These are phyloP conservation scores for Eueremaeus valkanovi DNA, from an alignment of 2,888 invertebrate species.

Conservation along the genomic window DNA sequence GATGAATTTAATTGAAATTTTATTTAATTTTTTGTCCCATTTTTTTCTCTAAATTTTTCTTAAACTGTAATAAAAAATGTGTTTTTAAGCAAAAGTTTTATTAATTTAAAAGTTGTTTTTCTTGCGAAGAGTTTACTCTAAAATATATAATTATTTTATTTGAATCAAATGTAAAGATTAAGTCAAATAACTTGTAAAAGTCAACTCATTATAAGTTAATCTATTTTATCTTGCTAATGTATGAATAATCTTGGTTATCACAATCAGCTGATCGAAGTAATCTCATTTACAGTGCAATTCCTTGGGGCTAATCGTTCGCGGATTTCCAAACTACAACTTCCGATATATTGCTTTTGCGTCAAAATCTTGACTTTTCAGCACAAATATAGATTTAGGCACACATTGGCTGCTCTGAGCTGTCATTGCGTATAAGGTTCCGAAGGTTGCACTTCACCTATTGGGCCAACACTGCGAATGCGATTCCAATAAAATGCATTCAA, in stretches of 20 bases:
- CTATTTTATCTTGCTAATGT: too few species aligned
- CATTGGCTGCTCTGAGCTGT: slow-evolving; percentile 1
- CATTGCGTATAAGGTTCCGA: neutral
- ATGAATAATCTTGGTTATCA: neutral
- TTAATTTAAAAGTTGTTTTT: neutral
- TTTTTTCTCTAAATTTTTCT: neutral
- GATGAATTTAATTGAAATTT: neutral
- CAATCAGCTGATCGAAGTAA: neutral
- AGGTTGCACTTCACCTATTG: neutral
- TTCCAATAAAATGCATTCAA: neutral
- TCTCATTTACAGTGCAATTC: neutral
- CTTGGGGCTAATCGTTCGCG: neutral
- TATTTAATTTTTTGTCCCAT: neutral
- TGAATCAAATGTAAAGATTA: neutral
- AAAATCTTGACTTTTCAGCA: neutral
- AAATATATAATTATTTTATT: neutral
- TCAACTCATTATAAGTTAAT: neutral
- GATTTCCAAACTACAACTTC: neutral
- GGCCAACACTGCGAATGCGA: neutral
- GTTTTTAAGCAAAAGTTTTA: neutral
- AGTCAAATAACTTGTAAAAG: neutral
- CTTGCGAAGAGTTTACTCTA: neutral
- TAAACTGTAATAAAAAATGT: neutral
- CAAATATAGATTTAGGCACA: neutral
- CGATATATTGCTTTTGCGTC: neutral